These are phyloP conservation scores for Theristicus caerulescens DNA, from an alignment of 2,113 vertebrate species.

Conservation along the genomic window DNA sequence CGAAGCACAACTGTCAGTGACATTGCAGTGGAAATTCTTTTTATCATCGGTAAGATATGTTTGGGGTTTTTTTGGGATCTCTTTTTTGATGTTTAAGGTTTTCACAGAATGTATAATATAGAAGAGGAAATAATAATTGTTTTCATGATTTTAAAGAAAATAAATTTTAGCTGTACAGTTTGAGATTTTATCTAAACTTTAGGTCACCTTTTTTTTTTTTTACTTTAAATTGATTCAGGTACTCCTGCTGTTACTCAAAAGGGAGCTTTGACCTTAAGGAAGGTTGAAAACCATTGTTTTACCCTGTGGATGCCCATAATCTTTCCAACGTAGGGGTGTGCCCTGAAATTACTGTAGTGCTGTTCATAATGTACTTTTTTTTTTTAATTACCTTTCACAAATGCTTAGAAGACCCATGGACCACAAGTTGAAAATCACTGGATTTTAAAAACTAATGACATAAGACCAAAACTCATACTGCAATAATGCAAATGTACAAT, in stretches of 20 bases:
- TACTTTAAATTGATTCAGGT: neutral
- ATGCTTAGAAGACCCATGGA: neutral
- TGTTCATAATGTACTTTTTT: neutral
- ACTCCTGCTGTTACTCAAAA: neutral
- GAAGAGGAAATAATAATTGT: neutral
- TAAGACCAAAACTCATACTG: neutral
- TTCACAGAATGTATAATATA: neutral
- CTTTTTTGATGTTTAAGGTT: neutral
- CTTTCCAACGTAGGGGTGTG: neutral
- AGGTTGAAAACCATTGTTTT: neutral
- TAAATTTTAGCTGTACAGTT: neutral
- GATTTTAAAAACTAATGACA: neutral
- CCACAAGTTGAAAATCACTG: neutral
- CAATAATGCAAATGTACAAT: neutral
- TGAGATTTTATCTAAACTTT: neutral
- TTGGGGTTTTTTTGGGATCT: neutral
- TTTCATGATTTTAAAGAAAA: neutral
- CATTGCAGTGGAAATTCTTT: slow-evolving; percentile 97
- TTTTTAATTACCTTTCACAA: neutral
- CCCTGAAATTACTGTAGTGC: neutral
- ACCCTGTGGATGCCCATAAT: neutral
- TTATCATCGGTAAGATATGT: slow-evolving; percentile 88
- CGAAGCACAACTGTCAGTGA: slow-evolving; percentile 97
- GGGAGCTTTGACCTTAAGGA: neutral
- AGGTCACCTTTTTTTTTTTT: neutral